A percentile compares a stretch with the other conserved stretches of the same genome.
Conservation (phyloP, 2,888 invertebrate species). For the Zaprionus obscuricornis region DNA sequence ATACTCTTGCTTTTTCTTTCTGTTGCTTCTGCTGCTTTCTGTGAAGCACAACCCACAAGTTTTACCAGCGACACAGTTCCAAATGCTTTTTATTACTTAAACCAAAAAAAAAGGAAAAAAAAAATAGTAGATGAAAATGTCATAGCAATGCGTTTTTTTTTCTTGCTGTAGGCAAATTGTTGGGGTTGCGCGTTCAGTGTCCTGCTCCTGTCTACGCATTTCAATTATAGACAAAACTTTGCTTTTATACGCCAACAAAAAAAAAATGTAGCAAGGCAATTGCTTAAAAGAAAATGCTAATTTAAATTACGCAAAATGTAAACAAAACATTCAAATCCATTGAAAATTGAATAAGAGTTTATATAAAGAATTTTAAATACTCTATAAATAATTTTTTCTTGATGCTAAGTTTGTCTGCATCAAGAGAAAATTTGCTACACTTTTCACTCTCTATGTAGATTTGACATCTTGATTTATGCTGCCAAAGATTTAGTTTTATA, state of each 20-base stretch:
- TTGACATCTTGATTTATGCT: too few relatives aligned
- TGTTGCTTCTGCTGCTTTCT: too few relatives aligned
- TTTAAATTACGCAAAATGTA: slow-evolving; percentile 45
- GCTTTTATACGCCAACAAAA: slow-evolving; percentile 36
- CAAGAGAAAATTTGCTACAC: too few relatives aligned
- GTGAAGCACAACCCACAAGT: slow-evolving; percentile 35
- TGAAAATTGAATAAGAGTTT: too few relatives aligned
- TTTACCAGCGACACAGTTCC: slow-evolving; percentile 27
- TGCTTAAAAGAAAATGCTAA: slow-evolving; percentile 39
- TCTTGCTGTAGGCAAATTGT: slow-evolving; percentile 22
- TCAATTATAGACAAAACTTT: slow-evolving; percentile 48
- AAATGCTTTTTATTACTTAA: slow-evolving; percentile 40
- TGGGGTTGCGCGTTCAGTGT: slow-evolving; percentile 41
- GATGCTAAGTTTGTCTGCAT: too few relatives aligned
- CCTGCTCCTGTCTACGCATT: slow-evolving; percentile 21
- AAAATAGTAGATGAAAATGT: slow-evolving; percentile 22
- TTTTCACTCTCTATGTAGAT: too few relatives aligned
- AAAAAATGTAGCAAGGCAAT: not conserved
- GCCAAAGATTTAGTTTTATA: too few relatives aligned
- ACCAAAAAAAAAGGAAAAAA: slow-evolving; percentile 28
- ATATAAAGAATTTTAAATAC: too few relatives aligned
- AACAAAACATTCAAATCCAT: slow-evolving; percentile 15
- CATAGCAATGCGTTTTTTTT: not conserved
- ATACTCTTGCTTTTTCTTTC: slow-evolving; percentile 20
- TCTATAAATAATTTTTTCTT: too few relatives aligned